Base-by-base conservation (phyloP, 2,888 invertebrate genomes). In the Athripsodes cinereus region DNA sequence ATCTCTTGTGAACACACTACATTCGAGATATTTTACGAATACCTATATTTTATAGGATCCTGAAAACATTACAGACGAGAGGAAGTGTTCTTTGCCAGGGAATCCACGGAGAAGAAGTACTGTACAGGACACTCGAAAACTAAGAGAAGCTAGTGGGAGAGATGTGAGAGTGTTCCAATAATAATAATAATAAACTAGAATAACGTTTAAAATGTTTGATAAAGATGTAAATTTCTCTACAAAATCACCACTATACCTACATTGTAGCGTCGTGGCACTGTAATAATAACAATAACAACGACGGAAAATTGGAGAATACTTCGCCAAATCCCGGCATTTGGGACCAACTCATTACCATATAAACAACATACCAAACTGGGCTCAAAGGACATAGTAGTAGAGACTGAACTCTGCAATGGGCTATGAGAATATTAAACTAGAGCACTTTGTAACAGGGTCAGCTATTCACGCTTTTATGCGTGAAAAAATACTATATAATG, bases 261-360 rank as follows among this genome's bases (percentile, higher is more conserved):
- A 26, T 10, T 3, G 26, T 26, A 26, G 3, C 3, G 10, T 10
- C 10, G 10, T 3, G 48, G 44, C 58, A 48, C 50, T 55, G 57
- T 58, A 10, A 10, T 26, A 26, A 10, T 26, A 26, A 61, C 58
- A 56, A 57, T 57, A 57, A 59, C 55, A 55, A 57, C 52, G 48
- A 26, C 31, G 52, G 51, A 55, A 58, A 51, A 55, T 21, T 34
- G 58, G 53, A 48, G 44, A 57, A 46, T 22, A 46, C 50, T 34
- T 26, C 49, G 40, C 60, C 60, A 62, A 61, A 60, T 56, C 59
- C 59, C 53, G 51, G 47, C 53, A 61, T 59, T 50, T 58, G 49
- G 35, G 55, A 50, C 52, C 48, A 26, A 20, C 58, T 62, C 62
- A 62, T 62, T 62, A 59, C 51, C 62, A 62, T 62, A 62, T 61